Percentiles rank a stretch among this genome's conserved stretches.
phyloP scores from a whole-genome alignment of 2,797 vertebrate species.

The Limnodromus scolopaceus region DNA sequence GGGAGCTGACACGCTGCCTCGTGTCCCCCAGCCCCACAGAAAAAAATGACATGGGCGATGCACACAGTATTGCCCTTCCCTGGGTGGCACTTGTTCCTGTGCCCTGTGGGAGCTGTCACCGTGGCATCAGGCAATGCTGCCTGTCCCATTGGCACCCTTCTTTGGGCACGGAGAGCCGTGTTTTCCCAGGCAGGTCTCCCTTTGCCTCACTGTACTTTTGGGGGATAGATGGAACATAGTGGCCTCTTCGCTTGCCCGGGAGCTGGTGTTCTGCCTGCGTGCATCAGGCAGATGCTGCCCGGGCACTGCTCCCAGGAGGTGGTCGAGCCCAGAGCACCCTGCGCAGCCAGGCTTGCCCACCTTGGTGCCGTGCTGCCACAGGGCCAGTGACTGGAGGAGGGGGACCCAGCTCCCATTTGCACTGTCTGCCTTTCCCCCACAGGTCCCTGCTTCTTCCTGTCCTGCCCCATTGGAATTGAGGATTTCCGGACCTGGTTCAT shows the following conservation, averaged over 20 bases:
- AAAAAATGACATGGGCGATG: not conserved
- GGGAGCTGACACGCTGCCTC: rapidly evolving
- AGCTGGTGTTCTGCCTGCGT: not conserved
- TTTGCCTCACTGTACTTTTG: not conserved
- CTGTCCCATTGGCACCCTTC: no score
- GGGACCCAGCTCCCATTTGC: not conserved
- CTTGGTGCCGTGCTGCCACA: rapidly evolving
- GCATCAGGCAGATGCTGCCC: not conserved
- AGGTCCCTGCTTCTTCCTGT: slow-evolving; percentile 98
- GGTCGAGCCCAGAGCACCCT: not conserved
- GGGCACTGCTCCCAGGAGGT: rapidly evolving
- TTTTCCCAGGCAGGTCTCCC: not conserved
- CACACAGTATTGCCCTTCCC: not conserved
- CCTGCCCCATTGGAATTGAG: slow-evolving; percentile 91
- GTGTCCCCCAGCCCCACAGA: not conserved
- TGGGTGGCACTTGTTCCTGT: not conserved
- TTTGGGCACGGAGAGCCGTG: rapidly evolving
- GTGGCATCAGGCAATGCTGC: not conserved
- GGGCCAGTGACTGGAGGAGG: not conserved
- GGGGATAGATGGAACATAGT: not conserved
- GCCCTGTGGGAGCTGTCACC: not conserved
- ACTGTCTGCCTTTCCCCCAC: not conserved
- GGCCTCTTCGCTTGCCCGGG: not conserved
- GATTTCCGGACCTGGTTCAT: slow-evolving; percentile 98
- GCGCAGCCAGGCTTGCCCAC: not conserved